Conservation (phyloP, 2,113 vertebrate species). For the Phocoena phocoena region DNA sequence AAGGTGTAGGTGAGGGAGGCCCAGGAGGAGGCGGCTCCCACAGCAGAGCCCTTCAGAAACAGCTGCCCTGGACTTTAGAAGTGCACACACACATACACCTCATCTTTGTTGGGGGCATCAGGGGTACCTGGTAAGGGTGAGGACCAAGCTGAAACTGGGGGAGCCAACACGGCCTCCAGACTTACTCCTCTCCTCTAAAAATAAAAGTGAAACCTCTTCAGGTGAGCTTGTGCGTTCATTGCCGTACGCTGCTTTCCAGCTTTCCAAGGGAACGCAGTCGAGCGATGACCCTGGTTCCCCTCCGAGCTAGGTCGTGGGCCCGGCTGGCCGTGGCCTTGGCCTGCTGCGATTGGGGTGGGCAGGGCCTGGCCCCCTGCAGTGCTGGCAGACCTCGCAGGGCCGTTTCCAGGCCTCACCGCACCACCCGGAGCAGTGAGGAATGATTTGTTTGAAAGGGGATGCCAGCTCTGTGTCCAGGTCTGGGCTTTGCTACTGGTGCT, state of each 20-base stretch:
- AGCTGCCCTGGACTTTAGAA: background rate
- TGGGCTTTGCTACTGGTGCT: conserved; percentile 50
- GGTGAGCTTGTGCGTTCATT: fast-evolving
- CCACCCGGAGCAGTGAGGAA: background rate
- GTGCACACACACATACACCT: too few species aligned
- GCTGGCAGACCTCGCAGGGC: background rate
- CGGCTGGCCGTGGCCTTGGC: background rate
- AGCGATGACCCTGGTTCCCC: background rate
- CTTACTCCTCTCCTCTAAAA: background rate
- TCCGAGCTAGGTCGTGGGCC: background rate
- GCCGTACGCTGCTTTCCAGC: background rate
- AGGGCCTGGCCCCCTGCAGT: background rate
- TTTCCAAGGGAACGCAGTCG: background rate
- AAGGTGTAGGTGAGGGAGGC: background rate
- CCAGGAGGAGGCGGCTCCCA: background rate
- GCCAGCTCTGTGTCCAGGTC: conserved; percentile 17
- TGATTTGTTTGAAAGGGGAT: conserved; percentile 40
- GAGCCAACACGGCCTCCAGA: background rate
- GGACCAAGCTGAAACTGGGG: background rate
- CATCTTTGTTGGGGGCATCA: background rate
- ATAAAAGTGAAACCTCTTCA: background rate
- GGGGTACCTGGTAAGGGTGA: too few species aligned
- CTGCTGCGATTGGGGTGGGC: background rate
- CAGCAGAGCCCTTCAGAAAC: background rate
- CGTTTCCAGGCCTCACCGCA: background rate